Evolutionary conservation across 2,888 invertebrate genomes (phyloP), one percentile per base, ranked within the genome.

Genomic region (Coenonympha arcania): DNA sequence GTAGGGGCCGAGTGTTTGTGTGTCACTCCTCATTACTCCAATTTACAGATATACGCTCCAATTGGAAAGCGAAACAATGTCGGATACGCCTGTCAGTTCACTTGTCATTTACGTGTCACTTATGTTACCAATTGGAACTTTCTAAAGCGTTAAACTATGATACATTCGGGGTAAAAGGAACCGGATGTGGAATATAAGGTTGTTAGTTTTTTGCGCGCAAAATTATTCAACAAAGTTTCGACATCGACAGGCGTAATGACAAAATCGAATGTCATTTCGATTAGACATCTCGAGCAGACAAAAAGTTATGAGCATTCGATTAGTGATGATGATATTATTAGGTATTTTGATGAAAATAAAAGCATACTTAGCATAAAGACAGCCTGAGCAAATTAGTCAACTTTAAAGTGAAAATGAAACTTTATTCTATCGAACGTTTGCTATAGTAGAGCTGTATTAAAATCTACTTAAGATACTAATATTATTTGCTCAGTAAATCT

Each of bases 11-110:
- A 41, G 47, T 34, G n/a, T n/a, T n/a, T n/a, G n/a, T n/a, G 36
- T 50, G 54, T 48, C 54, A 51, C 52, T 56, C 54, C 48, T 49
- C 52, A 52, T 57, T 36, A 45, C 26, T 19, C 44, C 26, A 28
- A 39, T 50, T 33, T n/a, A n/a, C n/a, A n/a, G n/a, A n/a, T n/a
- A n/a, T n/a, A n/a, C n/a, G 48, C 26, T 19, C 44, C 26, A 28
- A 39, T 50, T 33, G 43, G 47, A 47, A 50, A 50, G 47, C 48
- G 47, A 43, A 36, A 39, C 42, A 36, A 36, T 48, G 50, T 40
- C 47, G 50, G 54, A 44, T 41, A 30, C 31, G 36, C 18, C 43
- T 48, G 54, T 44, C 43, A 54, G 30, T 43, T 40, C 24, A 39
- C n/a, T 40, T 52, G 34, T 50, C 39, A 22, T 15, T 39, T 39